Evolutionary conservation across 2,797 vertebrate genomes (phyloP), one percentile per base, ranked within the genome.

Genomic region (Poeciliopsis turneri): DNA sequence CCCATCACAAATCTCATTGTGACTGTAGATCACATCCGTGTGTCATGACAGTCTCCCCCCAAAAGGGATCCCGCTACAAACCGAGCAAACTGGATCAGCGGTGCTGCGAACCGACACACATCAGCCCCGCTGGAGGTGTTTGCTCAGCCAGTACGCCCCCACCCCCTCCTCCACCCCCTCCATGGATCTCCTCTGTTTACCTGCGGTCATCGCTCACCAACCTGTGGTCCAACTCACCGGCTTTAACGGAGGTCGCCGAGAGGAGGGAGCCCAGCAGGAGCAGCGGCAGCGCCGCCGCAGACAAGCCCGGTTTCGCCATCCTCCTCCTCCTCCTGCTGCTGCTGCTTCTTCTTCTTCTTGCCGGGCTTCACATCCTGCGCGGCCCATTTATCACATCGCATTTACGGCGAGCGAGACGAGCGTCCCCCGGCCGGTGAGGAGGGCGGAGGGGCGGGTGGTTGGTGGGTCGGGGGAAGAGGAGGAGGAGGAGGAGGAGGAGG

Each of bases 141-240:
- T 45, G 45, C 43, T 49, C 39, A 70, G 43, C 74, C 20, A 5
- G 66, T 59, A 3, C 75, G 28, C 20, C 28, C 8, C 23, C 30
- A 7, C 28, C 16, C 59, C 4, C 53, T 1, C 5, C 12, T 1
- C 5, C 39, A 41, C 39, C 39, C 7, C 39, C 7, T 9, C 5
- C n/a, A 39, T 30, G 47, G 16, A n/a, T n/a, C 57, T 4, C 28
- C 41, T 13, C 15, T 72, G 77, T 86, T 80, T 61, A 64, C 75
- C 20, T 30, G 51, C 36, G 59, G 28, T 66, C 49, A n/a, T 76
- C 77, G 46, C 43, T 77, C 76, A 66, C 83, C 85, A 85, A 84
- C 85, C 81, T 88, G 89, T 90, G 81, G 82, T 84, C 12, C 68
- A 88, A 95, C 95, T 96, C 93, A 96, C 95, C 96, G 85, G 95